phyloP scores from a whole-genome alignment of 2,113 vertebrate genomes.

The Phalacrocorax pelagicus region DNA sequence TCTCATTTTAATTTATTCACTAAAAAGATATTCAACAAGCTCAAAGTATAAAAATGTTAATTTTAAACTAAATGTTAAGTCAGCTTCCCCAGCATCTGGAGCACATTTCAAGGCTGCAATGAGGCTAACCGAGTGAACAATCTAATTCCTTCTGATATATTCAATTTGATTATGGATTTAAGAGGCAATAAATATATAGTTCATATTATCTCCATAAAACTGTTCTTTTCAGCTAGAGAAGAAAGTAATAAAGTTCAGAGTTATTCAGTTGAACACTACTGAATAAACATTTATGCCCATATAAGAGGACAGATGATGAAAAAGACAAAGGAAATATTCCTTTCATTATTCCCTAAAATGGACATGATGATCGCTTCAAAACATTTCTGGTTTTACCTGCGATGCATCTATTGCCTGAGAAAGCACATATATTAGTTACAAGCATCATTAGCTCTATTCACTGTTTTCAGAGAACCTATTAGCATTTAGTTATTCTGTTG shows the following conservation, averaged over 20 bases:
- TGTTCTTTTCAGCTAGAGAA: background rate
- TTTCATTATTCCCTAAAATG: background rate
- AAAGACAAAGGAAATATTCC: background rate
- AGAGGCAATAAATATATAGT: background rate
- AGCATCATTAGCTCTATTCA: background rate
- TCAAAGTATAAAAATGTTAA: background rate
- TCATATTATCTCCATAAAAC: background rate
- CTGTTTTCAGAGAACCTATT: background rate
- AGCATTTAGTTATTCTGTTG: background rate
- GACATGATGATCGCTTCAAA: background rate
- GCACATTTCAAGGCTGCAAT: background rate
- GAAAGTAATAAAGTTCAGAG: background rate
- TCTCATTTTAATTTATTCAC: background rate
- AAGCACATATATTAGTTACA: background rate
- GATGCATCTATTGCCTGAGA: background rate
- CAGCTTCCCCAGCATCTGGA: background rate
- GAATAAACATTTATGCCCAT: background rate
- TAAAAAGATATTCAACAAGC: background rate
- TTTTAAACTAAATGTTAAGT: conserved; percentile 3
- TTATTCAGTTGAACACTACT: background rate
- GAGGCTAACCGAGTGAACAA: background rate
- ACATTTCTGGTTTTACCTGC: background rate
- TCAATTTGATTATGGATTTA: conserved; percentile 10
- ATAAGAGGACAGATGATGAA: background rate
- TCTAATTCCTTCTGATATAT: background rate